These are phyloP conservation scores for Scyliorhinus canicula DNA, from an alignment of 2,797 vertebrate species.

Conservation along the genomic window DNA sequence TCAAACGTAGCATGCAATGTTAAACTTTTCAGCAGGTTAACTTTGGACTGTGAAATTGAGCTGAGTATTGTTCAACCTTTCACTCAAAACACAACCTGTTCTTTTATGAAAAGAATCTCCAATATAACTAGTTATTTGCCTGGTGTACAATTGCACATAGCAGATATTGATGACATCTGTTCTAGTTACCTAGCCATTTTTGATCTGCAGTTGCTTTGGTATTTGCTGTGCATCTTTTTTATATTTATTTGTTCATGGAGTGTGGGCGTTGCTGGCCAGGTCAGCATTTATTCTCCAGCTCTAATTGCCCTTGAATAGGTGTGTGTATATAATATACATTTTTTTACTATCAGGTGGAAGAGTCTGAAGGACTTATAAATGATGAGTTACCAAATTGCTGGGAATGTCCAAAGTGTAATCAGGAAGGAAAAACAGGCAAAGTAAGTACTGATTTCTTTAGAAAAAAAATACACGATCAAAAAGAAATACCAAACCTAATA, in stretches of 20 bases:
- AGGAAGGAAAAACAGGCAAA: constrained; percentile 40
- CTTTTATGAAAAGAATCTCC: not conserved
- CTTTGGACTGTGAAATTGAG: not conserved
- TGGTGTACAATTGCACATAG: not conserved
- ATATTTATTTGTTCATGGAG: not conserved
- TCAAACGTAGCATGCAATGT: not conserved
- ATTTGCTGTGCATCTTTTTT: too few relatives aligned
- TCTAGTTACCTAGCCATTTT: not conserved
- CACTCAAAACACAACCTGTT: not conserved
- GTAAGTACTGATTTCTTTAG: constrained; percentile 25
- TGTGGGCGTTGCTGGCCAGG: too few relatives aligned
- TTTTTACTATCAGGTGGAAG: constrained; percentile 20
- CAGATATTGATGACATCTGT: not conserved
- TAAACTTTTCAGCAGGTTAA: not conserved
- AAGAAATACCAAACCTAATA: not conserved
- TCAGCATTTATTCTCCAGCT: too few relatives aligned
- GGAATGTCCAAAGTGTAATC: constrained; percentile 40
- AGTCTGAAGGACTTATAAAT: constrained; percentile 37
- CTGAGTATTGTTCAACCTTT: not conserved
- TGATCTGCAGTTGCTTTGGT: not conserved
- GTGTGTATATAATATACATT: not conserved
- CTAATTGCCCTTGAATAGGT: too few relatives aligned
- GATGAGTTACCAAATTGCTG: constrained; percentile 40
- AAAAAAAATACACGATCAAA: not conserved
- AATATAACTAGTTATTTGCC: not conserved